Evolutionary conservation across 2,888 invertebrate species (phyloP).

Genomic region (Mesorhabditis spiculigera): DNA sequence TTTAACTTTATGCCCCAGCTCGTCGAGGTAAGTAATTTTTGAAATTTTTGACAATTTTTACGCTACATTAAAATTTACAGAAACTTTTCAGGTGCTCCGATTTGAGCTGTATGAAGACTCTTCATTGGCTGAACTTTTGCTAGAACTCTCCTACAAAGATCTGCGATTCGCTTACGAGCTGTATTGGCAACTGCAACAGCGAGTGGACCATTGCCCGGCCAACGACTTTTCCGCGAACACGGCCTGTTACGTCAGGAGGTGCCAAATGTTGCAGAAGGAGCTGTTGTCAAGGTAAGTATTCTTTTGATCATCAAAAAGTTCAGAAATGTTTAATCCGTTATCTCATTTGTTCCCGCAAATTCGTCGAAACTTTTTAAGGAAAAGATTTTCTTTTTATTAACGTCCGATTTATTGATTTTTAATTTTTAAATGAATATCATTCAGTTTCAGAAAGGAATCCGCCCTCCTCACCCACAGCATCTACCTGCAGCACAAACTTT

Average conservation of each 20-base stretch:
- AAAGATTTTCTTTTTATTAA: too few relatives aligned
- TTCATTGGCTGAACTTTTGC: constrained; percentile 75
- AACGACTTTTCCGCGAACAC: constrained; percentile 26
- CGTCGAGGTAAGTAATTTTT: constrained; percentile 55
- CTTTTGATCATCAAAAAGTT: too few relatives aligned
- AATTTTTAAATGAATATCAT: too few relatives aligned
- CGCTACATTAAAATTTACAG: too few relatives aligned
- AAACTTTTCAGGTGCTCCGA: constrained; percentile 68
- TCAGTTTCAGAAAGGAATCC: constrained; percentile 68
- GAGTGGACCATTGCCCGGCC: constrained; percentile 55
- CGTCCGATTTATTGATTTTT: too few relatives aligned
- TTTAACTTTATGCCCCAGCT: constrained; percentile 84
- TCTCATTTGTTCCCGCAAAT: too few relatives aligned
- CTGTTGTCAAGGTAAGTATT: constrained; percentile 67
- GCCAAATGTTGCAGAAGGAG: constrained; percentile 81
- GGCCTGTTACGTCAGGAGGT: constrained; percentile 65
- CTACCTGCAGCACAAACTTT: constrained; percentile 26
- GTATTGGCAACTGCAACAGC: constrained; percentile 72
- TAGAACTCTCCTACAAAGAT: constrained; percentile 78
- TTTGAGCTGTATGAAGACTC: constrained; percentile 82
- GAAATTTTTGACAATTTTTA: too few relatives aligned
- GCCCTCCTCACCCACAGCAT: constrained; percentile 10
- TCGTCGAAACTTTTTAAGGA: too few relatives aligned
- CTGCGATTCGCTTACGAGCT: constrained; percentile 88
- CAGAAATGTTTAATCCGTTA: too few relatives aligned